A percentile compares a stretch with the other conserved stretches of the same genome.
phyloP scores from a whole-genome alignment of 1,140 invertebrate genomes.

The Bombus cullumanus region DNA sequence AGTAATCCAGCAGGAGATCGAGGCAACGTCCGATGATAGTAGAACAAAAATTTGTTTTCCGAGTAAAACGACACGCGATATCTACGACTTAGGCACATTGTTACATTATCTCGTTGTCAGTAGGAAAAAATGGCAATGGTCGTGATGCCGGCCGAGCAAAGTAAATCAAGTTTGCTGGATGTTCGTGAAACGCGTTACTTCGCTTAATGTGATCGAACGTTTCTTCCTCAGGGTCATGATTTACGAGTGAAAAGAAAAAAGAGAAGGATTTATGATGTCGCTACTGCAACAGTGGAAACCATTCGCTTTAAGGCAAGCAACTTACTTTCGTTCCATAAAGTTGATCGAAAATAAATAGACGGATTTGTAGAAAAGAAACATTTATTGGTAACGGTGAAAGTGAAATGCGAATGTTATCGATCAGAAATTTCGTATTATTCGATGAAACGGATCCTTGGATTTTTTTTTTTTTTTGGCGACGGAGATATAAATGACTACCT shows the following conservation, averaged over 20 bases:
- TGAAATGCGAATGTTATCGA: not conserved
- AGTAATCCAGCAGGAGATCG: not conserved
- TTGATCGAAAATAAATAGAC: not conserved
- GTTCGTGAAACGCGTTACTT: not conserved
- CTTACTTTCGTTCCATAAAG: not conserved
- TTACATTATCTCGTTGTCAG: not conserved
- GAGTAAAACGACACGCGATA: not conserved
- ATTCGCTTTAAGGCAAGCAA: not conserved
- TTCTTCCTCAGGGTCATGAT: not conserved
- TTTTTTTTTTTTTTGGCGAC: too few relatives aligned
- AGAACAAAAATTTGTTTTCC: not conserved
- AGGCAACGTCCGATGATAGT: not conserved
- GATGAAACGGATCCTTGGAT: not conserved
- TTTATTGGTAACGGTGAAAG: not conserved
- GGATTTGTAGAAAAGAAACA: not conserved
- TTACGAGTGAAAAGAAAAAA: not conserved
- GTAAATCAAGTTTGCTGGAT: not conserved
- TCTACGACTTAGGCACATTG: not conserved
- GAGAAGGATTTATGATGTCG: not conserved
- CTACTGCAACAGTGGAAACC: not conserved
- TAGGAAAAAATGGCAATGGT: not conserved
- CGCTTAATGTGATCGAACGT: not conserved
- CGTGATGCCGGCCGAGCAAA: not conserved
- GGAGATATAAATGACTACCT: too few relatives aligned
- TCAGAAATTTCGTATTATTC: not conserved